Evolutionary conservation across 2,797 vertebrate genomes (phyloP).

Genomic region (Echeneis naucrates): DNA sequence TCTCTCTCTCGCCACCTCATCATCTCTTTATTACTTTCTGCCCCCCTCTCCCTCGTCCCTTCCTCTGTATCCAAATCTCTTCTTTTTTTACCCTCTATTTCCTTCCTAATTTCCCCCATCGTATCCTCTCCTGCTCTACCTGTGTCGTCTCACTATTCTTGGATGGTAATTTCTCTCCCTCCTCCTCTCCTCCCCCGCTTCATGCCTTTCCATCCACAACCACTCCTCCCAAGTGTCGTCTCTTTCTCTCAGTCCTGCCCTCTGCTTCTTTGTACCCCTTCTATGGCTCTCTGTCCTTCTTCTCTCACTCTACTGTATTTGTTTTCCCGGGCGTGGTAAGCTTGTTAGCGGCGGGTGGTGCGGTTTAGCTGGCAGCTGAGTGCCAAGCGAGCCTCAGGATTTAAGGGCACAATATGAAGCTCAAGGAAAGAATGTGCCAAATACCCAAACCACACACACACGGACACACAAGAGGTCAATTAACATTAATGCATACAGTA

Average conservation of each 20-base stretch:
- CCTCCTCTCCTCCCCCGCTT: background rate
- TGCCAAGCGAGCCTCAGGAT: conserved; percentile 33
- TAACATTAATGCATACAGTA: conserved; percentile 7
- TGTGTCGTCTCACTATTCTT: conserved; percentile 68
- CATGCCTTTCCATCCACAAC: conserved; percentile 8
- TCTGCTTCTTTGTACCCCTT: conserved; percentile 6
- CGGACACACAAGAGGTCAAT: background rate
- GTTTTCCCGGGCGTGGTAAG: conserved; percentile 39
- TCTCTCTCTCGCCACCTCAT: conserved; percentile 48
- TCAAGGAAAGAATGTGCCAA: conserved; percentile 9
- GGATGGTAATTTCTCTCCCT: conserved; percentile 51
- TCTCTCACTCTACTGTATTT: conserved; percentile 16
- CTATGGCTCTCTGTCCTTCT: conserved; percentile 6
- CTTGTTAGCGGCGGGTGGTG: conserved; percentile 60
- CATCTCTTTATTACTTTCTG: conserved; percentile 62
- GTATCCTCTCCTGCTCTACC: conserved; percentile 49
- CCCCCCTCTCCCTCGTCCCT: conserved; percentile 11
- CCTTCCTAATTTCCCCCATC: conserved; percentile 70
- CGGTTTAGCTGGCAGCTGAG: conserved; percentile 31
- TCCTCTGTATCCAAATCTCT: conserved; percentile 16
- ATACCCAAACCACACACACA: background rate
- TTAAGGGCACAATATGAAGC: conserved; percentile 35
- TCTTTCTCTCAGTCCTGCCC: conserved; percentile 13
- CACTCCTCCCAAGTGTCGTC: conserved; percentile 10
- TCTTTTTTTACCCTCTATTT: conserved; percentile 66